Conservation (phyloP, 2,888 invertebrate species). For the Dastarcus helophoroides region DNA sequence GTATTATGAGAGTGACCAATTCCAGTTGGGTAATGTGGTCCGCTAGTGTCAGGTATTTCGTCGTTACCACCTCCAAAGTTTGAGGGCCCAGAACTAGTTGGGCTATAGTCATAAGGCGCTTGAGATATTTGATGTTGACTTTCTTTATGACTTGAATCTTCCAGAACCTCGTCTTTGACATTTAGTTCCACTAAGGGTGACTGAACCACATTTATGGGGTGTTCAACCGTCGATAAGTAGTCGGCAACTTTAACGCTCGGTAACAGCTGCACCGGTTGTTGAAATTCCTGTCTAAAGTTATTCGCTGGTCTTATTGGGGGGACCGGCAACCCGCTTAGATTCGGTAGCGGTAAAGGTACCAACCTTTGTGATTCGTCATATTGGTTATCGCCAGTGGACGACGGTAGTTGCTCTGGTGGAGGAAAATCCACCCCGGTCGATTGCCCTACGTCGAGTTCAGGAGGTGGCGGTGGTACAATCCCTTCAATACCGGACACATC, state of each 20-base stretch:
- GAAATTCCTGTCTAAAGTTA: constrained; percentile 42
- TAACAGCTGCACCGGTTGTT: constrained; percentile 39
- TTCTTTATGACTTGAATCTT: constrained; percentile 9
- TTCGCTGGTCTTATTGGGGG: constrained; percentile 41
- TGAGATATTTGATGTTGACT: constrained; percentile 3
- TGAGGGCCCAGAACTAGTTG: too few species aligned
- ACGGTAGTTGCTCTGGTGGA: constrained; percentile 22
- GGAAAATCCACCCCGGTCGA: constrained; percentile 24
- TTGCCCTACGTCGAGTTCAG: too few species aligned
- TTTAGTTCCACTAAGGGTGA: constrained; percentile 56
- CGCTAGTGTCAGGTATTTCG: too few species aligned
- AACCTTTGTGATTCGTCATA: constrained; percentile 10
- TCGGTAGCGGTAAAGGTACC: constrained; percentile 49
- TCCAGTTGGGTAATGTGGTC: too few species aligned
- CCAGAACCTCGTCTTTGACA: constrained; percentile 18
- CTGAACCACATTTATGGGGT: constrained; percentile 58
- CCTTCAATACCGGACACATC: too few species aligned
- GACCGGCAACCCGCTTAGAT: constrained; percentile 41
- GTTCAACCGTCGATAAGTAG: constrained; percentile 58
- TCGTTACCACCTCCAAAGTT: too few species aligned
- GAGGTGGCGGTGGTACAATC: too few species aligned
- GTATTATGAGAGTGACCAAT: too few species aligned
- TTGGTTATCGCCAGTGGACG: constrained; percentile 20
- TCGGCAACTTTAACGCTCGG: constrained; percentile 58
- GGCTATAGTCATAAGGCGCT: background rate